phyloP scores from a whole-genome alignment of 2,888 invertebrate species.

The Erebia palarica region DNA sequence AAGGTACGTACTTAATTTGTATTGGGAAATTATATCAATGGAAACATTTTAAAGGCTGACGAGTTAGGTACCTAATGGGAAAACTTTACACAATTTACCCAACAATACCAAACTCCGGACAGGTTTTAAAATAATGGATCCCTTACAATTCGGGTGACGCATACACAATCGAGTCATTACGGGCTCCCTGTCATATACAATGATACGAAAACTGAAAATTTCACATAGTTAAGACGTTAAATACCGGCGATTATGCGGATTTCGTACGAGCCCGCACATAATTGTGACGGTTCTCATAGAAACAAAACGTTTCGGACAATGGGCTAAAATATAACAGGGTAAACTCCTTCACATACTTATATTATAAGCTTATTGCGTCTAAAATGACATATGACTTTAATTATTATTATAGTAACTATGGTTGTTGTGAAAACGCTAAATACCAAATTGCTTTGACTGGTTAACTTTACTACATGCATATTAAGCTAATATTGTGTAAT shows the following conservation, averaged over 20 bases:
- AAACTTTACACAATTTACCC: constrained; percentile 18
- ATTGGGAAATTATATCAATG: not conserved
- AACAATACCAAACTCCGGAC: constrained; percentile 21
- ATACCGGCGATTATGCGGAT: constrained; percentile 77
- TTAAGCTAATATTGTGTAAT: constrained; percentile 35
- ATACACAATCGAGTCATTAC: constrained; percentile 57
- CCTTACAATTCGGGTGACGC: constrained; percentile 44
- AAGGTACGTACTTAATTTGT: not conserved
- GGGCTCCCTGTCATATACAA: constrained; percentile 64
- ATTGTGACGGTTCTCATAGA: constrained; percentile 81
- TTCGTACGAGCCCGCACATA: constrained; percentile 70
- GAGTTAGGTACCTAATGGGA: constrained; percentile 13
- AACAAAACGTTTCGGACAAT: constrained; percentile 78
- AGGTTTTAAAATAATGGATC: constrained; percentile 25
- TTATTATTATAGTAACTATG: constrained; percentile 46
- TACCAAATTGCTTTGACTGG: constrained; percentile 34
- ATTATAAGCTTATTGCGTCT: constrained; percentile 67
- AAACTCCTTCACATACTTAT: constrained; percentile 76
- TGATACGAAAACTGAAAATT: constrained; percentile 69
- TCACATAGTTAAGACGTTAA: constrained; percentile 81
- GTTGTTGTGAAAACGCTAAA: constrained; percentile 43
- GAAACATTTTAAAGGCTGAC: not conserved
- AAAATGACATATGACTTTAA: constrained; percentile 77
- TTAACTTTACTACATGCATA: constrained; percentile 11
- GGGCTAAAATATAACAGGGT: constrained; percentile 78